phyloP scores from a whole-genome alignment of 1,140 invertebrate genomes.

The Philotrypesis tridentata region DNA sequence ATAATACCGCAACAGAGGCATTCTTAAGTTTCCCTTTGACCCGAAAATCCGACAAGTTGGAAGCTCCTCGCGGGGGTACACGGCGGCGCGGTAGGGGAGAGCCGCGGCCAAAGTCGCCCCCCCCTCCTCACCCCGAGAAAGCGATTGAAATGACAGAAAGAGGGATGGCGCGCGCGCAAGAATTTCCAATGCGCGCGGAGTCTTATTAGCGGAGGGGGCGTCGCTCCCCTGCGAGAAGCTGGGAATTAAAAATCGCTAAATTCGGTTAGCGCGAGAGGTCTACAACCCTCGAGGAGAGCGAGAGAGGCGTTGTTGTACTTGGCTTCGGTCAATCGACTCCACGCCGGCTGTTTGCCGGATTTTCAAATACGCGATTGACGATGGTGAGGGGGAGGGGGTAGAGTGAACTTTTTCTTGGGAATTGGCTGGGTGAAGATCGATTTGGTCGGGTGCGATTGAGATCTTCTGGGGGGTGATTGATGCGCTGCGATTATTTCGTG shows the following conservation, averaged over 20 bases:
- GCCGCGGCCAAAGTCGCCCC: not conserved
- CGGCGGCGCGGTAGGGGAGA: too few species aligned
- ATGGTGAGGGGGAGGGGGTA: not conserved
- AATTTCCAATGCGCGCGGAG: slow-evolving; percentile 58
- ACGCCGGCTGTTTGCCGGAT: not conserved
- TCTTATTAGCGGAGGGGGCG: slow-evolving; percentile 60
- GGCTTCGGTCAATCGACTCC: not conserved
- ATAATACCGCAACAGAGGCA: slow-evolving; percentile 21
- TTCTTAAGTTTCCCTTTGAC: slow-evolving; percentile 11
- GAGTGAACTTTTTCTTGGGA: not conserved
- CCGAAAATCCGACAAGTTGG: slow-evolving; percentile 6
- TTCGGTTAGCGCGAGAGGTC: slow-evolving; percentile 52
- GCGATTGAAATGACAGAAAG: not conserved
- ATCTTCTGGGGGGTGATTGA: too few species aligned
- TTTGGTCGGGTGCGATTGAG: too few species aligned
- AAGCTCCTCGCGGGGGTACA: not conserved
- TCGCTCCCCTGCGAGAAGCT: slow-evolving; percentile 15
- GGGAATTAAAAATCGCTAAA: slow-evolving; percentile 67
- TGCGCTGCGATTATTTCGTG: too few species aligned
- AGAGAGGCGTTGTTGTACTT: not conserved
- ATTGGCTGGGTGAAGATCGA: not conserved
- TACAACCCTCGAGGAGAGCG: not conserved
- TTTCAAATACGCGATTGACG: not conserved
- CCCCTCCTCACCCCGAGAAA: too few species aligned
- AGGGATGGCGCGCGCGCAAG: slow-evolving; percentile 47